Base-by-base conservation (phyloP, 2,113 vertebrate species). In the Progne subis region DNA sequence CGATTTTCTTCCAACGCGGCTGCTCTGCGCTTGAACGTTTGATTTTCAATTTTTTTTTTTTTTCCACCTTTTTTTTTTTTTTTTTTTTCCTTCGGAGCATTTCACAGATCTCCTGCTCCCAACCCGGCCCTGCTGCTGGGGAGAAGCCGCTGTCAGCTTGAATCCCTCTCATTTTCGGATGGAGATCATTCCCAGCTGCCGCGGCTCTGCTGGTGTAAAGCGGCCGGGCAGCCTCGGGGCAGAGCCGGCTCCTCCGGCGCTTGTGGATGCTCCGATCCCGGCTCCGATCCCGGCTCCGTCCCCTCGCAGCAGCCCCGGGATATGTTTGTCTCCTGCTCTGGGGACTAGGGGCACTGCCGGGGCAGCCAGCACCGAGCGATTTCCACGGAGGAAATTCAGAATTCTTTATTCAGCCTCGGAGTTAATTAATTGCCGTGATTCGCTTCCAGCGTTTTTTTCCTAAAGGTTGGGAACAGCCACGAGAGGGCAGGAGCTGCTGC, bases 401-500 rank as follows among this genome's bases (percentile, higher is more conserved):
- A 56, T 69, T 39, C 31, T n/a, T 60, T 24, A 1, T 6, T 24
- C 16, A 19, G 5, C 68, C 21, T 24, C 9, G 7, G 8, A 53
- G 37, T 19, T 31, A 10, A 53, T 19, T 31, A 10, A 49, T 41
- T 20, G 43, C 18, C 14, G 9, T 7, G 37, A 11, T 41, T 21
- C 20, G 6, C 24, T 14, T 26, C 59, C 37, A 13, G 8, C 25
- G 4, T 14, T 59, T 37, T 37, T 37, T 60, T 56, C 44, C 56
- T 16, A 0, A 32, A 11, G 34, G 61, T 1, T 44, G 68, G 14
- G 61, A 80, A 6, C 75, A 68, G 75, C 90, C 87, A 59, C 47
- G 56, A 88, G 93, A 80, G 90, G 90, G 93, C 92, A 83, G 95
- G 76, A 94, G 71, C 67, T 56, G 89, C 3, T 28, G 84, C 59